These are phyloP conservation scores for Clarias fuscus DNA, from an alignment of 2,797 vertebrate genomes.

Conservation along the genomic window DNA sequence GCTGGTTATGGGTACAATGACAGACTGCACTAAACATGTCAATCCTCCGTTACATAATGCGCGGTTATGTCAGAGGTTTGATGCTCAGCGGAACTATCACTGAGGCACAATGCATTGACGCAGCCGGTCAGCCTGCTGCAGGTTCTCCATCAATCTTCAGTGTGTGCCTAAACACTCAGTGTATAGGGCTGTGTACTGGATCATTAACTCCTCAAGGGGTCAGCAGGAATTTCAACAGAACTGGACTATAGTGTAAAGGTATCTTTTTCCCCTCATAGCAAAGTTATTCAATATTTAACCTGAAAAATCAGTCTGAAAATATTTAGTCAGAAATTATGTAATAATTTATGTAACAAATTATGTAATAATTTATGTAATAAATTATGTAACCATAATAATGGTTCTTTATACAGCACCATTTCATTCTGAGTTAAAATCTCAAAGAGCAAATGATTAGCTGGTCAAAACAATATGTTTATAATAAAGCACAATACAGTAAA, in stretches of 20 bases:
- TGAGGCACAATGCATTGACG: not conserved
- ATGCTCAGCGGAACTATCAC: constrained; percentile 10
- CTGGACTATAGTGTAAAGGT: not conserved
- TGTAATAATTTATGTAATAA: too few species aligned
- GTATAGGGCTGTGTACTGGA: not conserved
- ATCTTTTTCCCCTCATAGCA: not conserved
- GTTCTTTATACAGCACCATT: too few species aligned
- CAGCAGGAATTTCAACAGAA: constrained; percentile 1
- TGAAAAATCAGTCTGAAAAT: not conserved
- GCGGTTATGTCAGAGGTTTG: not conserved
- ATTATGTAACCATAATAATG: too few species aligned
- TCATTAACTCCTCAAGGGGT: constrained; percentile 37
- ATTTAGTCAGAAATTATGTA: not conserved
- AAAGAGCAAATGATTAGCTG: not conserved
- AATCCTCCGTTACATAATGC: constrained; percentile 6
- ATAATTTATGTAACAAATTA: not conserved
- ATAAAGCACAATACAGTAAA: not conserved
- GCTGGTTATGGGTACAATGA: constrained; percentile 2
- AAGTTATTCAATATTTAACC: not conserved
- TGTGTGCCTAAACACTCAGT: not conserved
- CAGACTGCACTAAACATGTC: not conserved
- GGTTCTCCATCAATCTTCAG: constrained; percentile 19
- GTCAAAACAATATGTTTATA: not conserved
- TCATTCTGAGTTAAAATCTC: too few species aligned
- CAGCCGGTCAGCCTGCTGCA: not conserved